These are phyloP conservation scores for Parambassis ranga DNA, from an alignment of 2,797 vertebrate genomes.

Conservation along the genomic window DNA sequence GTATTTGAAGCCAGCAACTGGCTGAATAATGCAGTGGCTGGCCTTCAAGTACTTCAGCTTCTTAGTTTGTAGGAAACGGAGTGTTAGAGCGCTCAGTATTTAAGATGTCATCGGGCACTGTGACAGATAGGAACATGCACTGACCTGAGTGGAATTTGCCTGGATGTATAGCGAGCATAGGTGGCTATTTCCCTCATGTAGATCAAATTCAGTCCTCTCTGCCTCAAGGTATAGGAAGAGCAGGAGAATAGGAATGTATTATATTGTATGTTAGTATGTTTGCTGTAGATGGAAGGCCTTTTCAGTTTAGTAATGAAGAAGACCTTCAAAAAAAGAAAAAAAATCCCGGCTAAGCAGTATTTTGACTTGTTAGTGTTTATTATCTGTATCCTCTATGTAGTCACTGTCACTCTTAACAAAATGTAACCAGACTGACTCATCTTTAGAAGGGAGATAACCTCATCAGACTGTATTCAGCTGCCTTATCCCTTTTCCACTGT, in stretches of 20 bases:
- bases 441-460: constrained; percentile 68
- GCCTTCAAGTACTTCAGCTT: constrained; percentile 49
- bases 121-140: constrained; percentile 64
- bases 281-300: constrained; percentile 75
- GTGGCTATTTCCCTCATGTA: constrained; percentile 62
- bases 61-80: constrained; percentile 41
- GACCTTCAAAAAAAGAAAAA: constrained; percentile 64
- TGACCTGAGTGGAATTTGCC: constrained; percentile 70
- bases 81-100: constrained; percentile 53
- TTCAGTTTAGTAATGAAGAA: constrained; percentile 74
- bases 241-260: constrained; percentile 81
- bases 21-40: constrained; percentile 30
- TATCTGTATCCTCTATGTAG: constrained; percentile 79
- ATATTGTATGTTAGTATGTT: constrained; percentile 82
- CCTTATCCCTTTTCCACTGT: constrained; percentile 70
- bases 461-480: constrained; percentile 78
- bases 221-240: constrained; percentile 55
- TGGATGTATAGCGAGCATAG: constrained; percentile 67
- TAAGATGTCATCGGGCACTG: constrained; percentile 69
- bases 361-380: constrained; percentile 81
- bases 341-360: constrained; percentile 68
- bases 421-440: constrained; percentile 75
- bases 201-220: constrained; percentile 72
- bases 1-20: constrained; percentile 41
- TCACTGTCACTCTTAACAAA: constrained; percentile 78